Conservation (phyloP, 2,797 vertebrate genomes). For the Dendrocincla fuliginosa region DNA sequence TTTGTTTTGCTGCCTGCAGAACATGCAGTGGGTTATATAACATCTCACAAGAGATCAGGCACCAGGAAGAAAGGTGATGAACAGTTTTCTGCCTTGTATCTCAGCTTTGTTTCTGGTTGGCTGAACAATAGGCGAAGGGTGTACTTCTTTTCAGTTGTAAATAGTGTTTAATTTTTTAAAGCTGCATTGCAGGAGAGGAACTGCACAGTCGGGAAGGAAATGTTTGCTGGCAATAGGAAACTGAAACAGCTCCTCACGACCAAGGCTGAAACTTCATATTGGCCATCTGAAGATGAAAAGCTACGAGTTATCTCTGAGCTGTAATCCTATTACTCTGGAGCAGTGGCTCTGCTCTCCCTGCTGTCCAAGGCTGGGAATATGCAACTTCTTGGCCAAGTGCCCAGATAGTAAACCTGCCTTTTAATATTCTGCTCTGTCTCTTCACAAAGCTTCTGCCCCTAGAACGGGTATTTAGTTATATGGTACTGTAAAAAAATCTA, state of each 20-base stretch:
- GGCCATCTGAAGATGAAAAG: constrained; percentile 40
- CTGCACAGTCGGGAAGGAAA: background rate
- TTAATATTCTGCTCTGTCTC: constrained; percentile 17
- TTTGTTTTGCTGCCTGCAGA: constrained; percentile 35
- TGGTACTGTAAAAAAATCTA: background rate
- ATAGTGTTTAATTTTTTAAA: background rate
- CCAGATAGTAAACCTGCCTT: constrained; percentile 9
- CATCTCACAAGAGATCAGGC: background rate
- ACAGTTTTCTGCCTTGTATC: background rate
- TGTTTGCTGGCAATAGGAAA: background rate
- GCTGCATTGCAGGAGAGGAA: background rate
- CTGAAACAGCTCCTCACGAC: background rate
- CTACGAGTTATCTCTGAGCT: constrained; percentile 22
- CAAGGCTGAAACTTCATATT: constrained; percentile 26
- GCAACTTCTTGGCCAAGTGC: constrained; percentile 25
- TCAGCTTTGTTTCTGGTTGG: background rate
- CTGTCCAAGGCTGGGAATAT: constrained; percentile 6
- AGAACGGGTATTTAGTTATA: background rate
- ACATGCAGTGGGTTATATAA: background rate
- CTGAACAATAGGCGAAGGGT: background rate
- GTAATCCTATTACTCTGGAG: constrained; percentile 56
- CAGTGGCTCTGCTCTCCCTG: background rate
- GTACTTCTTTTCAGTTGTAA: background rate
- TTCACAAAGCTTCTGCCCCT: constrained; percentile 2
- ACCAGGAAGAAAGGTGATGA: background rate